Evolutionary conservation across 2,888 invertebrate genomes (phyloP).

Genomic region (Punctoribates punctum): DNA sequence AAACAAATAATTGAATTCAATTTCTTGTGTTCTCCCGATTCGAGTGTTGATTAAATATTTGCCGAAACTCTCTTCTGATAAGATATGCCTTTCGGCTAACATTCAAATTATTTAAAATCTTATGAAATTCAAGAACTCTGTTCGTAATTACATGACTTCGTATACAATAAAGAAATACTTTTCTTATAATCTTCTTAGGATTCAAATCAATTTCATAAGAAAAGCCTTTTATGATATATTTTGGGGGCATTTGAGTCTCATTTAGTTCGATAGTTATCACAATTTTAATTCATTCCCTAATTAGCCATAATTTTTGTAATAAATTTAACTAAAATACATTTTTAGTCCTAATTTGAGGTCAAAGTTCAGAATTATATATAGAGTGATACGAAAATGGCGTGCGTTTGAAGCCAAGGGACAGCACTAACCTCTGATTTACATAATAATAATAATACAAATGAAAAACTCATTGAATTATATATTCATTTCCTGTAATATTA

Average conservation of each 20-base stretch:
- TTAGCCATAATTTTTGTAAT: background rate
- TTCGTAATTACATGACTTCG: too few species aligned
- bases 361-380: background rate
- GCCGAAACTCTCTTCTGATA: background rate
- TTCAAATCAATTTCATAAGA: too few species aligned
- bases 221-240: too few species aligned
- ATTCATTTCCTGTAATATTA: conserved; percentile 2
- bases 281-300: background rate
- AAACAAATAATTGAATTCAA: conserved; percentile 1
- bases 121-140: too few species aligned
- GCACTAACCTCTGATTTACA: too few species aligned
- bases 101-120: background rate
- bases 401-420: too few species aligned
- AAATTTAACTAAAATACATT: background rate
- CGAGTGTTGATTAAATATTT: background rate
- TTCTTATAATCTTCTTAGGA: too few species aligned
- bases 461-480: background rate
- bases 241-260: too few species aligned
- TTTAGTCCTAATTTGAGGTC: background rate
- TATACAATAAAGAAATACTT: too few species aligned
- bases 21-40: background rate
- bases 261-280: too few species aligned
- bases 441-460: too few species aligned
- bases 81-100: background rate
- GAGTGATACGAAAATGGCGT: too few species aligned